Evolutionary conservation across 2,113 vertebrate species (phyloP).

Genomic region (Acrocephalus arundinaceus): DNA sequence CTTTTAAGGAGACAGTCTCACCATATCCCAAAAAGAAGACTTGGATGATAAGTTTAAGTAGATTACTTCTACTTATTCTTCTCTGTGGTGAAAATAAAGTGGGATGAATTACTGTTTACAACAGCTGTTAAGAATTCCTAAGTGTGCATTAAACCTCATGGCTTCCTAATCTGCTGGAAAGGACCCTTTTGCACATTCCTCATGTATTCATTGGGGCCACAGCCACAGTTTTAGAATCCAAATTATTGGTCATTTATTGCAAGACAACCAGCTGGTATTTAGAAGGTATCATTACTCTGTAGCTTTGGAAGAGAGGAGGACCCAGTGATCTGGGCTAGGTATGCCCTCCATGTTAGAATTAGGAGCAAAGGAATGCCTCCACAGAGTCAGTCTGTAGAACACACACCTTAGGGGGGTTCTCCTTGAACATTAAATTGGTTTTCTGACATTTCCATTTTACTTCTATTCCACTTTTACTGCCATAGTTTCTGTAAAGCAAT

Average conservation of each 20-base stretch:
- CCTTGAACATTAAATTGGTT: not conserved
- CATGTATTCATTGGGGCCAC: not conserved
- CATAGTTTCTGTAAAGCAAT: not conserved
- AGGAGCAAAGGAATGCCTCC: not conserved
- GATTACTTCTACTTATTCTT: not conserved
- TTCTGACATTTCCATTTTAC: not conserved
- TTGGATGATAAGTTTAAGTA: not conserved
- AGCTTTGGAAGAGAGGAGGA: not conserved
- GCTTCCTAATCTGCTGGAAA: not conserved
- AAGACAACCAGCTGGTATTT: not conserved
- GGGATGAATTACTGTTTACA: not conserved
- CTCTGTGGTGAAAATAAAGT: not conserved
- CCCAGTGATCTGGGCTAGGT: fast-evolving
- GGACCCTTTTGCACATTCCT: not conserved
- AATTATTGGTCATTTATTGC: not conserved
- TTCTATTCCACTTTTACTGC: not conserved
- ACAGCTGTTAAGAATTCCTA: not conserved
- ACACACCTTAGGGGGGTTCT: fast-evolving
- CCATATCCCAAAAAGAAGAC: not conserved
- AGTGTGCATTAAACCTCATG: not conserved
- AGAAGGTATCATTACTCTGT: not conserved
- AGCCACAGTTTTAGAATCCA: not conserved
- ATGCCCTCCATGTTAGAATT: not conserved
- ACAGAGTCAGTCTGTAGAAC: not conserved
- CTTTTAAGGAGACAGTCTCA: not conserved